Conservation (phyloP, 2,113 vertebrate species). For the Rattus norvegicus region GRCr8 NC_086039.1:81886501-81887000, state of each 20-base stretch:
- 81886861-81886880: not conserved
- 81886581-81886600: conserved; percentile 12
- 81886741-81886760: not conserved
- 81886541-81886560: conserved; percentile 94
- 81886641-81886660: conserved; percentile 11
- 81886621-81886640: conserved; percentile 13
- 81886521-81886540: conserved; percentile 95
- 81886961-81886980: conserved; percentile 27
- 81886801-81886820: not conserved
- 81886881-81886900: not conserved
- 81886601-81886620: conserved; percentile 39
- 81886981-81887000: conserved; percentile 39
- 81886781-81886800: not conserved
- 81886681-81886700: not conserved
- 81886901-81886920: not conserved
- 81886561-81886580: conserved; percentile 89
- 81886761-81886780: not conserved
- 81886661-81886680: not conserved
- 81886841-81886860: not conserved
- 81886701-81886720: not conserved
- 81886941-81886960: conserved; percentile 16
- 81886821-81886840: not conserved
- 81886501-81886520: conserved; percentile 94
- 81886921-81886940: no score
- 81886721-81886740: not conserved